Evolutionary conservation across 2,888 invertebrate species (phyloP).

Genomic region (Tipula helvola): DNA sequence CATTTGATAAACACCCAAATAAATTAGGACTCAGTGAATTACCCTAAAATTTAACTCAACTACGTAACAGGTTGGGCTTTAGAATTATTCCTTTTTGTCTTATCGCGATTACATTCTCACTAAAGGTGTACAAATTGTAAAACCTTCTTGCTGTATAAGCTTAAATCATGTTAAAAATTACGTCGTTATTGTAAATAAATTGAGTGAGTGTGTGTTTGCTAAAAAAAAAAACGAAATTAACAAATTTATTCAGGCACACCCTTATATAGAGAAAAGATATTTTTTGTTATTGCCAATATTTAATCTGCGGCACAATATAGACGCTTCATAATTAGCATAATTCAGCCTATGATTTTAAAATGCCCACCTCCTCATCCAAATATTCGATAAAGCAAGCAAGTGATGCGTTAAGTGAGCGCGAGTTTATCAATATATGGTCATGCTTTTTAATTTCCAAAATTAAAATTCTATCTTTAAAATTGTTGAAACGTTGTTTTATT

Average conservation of each 20-base stretch:
- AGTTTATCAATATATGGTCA: conserved; percentile 4
- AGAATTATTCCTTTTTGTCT: no score
- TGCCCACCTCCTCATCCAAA: not conserved
- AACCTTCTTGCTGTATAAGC: no score
- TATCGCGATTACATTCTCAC: no score
- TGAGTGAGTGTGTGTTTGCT: not conserved
- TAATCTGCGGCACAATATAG: not conserved
- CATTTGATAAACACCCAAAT: no score
- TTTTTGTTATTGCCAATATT: not conserved
- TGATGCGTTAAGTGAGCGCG: not conserved
- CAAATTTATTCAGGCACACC: not conserved
- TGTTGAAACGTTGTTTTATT: not conserved
- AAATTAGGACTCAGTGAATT: no score
- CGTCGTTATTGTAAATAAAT: not conserved
- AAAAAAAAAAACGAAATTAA: not conserved
- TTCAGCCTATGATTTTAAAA: not conserved
- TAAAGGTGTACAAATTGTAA: no score
- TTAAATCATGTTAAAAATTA: no score
- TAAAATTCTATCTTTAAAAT: not conserved
- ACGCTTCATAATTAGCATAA: not conserved
- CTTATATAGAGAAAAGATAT: not conserved
- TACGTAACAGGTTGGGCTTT: no score
- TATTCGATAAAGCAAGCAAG: not conserved
- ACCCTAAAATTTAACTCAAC: no score
- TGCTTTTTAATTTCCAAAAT: not conserved